phyloP scores from a whole-genome alignment of 92 coral and sea anemone species.

The Porites rus region DNA sequence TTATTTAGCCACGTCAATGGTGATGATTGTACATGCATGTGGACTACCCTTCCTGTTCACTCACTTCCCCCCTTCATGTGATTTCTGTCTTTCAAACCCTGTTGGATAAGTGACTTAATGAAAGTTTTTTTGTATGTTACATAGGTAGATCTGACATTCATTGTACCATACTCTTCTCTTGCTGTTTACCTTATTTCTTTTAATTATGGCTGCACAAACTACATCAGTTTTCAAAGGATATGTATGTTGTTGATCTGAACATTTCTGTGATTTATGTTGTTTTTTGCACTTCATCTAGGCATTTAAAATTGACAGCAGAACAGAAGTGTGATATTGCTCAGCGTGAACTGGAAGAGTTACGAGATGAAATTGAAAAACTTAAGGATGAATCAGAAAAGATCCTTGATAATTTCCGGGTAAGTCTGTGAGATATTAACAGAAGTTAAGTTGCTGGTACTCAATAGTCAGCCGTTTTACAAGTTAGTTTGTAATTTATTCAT shows the following conservation, averaged over 20 bases:
- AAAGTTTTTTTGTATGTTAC: too few species aligned
- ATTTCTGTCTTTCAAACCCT: too few species aligned
- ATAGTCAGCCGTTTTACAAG: neutral
- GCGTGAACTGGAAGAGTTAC: conserved; percentile 94
- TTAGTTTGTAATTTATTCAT: too few species aligned
- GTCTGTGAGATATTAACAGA: conserved; percentile 3
- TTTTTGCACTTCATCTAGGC: conserved; percentile 51
- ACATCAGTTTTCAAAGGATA: too few species aligned
- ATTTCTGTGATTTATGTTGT: neutral
- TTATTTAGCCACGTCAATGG: too few species aligned
- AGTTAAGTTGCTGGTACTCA: neutral
- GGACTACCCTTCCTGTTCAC: neutral
- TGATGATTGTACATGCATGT: neutral
- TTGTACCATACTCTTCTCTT: too few species aligned
- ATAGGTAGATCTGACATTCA: too few species aligned
- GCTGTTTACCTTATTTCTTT: too few species aligned
- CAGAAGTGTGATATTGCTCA: conserved; percentile 99
- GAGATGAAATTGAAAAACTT: conserved; percentile 95
- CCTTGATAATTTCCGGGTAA: conserved; percentile 93
- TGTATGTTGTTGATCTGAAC: neutral
- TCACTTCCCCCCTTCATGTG: too few species aligned
- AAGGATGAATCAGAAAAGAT: conserved; percentile 97
- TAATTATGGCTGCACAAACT: too few species aligned
- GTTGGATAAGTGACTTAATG: too few species aligned
- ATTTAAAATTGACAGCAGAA: conserved; percentile 93